Base-by-base conservation (phyloP, 1,140 invertebrate species). In the Caerostris extrusa region DNA sequence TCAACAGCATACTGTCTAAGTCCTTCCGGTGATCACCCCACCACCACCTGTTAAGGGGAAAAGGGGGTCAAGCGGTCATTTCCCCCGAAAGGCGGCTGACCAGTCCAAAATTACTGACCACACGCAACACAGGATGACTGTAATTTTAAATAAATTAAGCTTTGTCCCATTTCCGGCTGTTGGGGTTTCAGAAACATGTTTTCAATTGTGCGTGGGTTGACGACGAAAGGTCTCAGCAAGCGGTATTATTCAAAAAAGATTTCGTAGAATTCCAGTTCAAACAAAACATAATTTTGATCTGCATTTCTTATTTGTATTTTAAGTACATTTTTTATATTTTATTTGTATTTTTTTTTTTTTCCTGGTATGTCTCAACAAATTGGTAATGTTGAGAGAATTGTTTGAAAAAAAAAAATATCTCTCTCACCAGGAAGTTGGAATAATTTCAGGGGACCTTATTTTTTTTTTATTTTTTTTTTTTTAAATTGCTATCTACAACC, bases 121-220 rank as follows among this genome's bases (percentile, higher is more conserved):
- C 91, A 93, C 83, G 91, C 91, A 60, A 60, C 55, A 14, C 53
- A 53, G 12, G 61, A 86, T 56, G 82, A 71, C 91, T 93, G 61
- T 93, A 93, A 93, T 93, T 93, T 93, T 93, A 93, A 93, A 93
- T 93, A 93, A 93, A 93, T 93, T 93, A 87, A 93, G 81, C 19
- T 50, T 67, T 58, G 83, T 7, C 91, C 91, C 19, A 71, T 83
- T 93, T 93, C 91, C 91, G 91, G 61, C 71, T 58, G 55, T 19
- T 85, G 83, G 83, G 14, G 58, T 14, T 14, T 19, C 57, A 85
- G n/a, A 85, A 85, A 85, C 83, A 85, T 34, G 57, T 60, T 57
- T 57, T 55, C 71, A 34, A 2, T 34, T 34, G 34, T 81, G 71
- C 34, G 34, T 50, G 34, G 71, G 53, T 55, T 3, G 71, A 34